Percentiles rank a stretch among this genome's conserved stretches.
phyloP scores from a whole-genome alignment of 2,113 vertebrate genomes.

The Phaethon lepturus region DNA sequence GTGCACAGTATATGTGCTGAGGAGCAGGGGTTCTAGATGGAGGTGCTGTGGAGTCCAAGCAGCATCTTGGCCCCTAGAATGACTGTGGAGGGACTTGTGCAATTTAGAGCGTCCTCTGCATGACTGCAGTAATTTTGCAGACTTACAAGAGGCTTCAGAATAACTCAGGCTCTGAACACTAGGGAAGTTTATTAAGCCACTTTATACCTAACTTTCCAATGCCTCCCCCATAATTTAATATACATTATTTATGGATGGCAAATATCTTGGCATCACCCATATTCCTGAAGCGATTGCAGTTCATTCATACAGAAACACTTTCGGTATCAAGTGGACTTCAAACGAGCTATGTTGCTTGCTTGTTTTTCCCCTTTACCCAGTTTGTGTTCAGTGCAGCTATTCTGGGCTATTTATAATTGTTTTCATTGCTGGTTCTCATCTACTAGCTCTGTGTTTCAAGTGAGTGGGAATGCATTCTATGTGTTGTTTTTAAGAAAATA shows the following conservation, averaged over 20 bases:
- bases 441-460: background rate
- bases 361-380: background rate
- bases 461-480: background rate
- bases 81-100: background rate
- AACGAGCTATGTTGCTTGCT: background rate
- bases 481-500: background rate
- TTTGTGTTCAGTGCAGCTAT: background rate
- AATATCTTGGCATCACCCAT: background rate
- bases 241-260: background rate
- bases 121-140: background rate
- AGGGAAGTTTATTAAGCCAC: background rate
- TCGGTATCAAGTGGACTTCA: background rate
- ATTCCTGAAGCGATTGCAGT: background rate
- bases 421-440: background rate
- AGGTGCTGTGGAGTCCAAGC: background rate
- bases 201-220: background rate
- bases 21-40: background rate
- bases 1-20: background rate
- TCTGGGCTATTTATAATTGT: background rate
- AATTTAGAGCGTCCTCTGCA: background rate
- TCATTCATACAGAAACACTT: background rate
- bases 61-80: background rate
- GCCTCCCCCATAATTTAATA: background rate
- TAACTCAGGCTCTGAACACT: background rate
- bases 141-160: background rate